These are phyloP conservation scores for Ceratothoa steindachneri DNA, from an alignment of 2,888 invertebrate species.

Conservation along the genomic window DNA sequence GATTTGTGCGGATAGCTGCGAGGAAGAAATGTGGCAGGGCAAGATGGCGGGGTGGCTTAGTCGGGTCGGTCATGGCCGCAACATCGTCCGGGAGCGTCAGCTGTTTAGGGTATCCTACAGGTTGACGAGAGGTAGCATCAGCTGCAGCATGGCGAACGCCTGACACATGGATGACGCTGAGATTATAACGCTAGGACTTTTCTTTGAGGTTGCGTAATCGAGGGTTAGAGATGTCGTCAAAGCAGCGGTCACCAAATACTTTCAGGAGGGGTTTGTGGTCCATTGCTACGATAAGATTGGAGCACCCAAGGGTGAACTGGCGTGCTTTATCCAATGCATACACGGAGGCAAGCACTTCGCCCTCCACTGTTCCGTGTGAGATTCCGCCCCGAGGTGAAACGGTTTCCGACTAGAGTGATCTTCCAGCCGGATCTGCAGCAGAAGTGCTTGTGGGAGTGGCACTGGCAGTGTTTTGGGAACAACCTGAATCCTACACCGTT, in stretches of 20 bases:
- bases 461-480: slow-evolving; percentile 7
- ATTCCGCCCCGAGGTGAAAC: slow-evolving; percentile 2
- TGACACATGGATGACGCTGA: too few relatives aligned
- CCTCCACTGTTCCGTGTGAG: slow-evolving; percentile 15
- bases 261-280: slow-evolving; percentile 19
- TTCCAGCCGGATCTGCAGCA: slow-evolving; percentile 16
- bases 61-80: too few relatives aligned
- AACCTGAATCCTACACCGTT: neutral
- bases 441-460: slow-evolving; percentile 5
- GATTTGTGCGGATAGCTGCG: neutral
- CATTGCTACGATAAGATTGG: slow-evolving; percentile 7
- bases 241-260: too few relatives aligned
- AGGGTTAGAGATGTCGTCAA: neutral
- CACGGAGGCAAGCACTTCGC: slow-evolving; percentile 7
- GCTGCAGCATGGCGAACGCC: too few relatives aligned
- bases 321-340: slow-evolving; percentile 21
- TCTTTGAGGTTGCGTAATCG: too few relatives aligned
- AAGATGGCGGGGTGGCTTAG: neutral
- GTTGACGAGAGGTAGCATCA: too few relatives aligned
- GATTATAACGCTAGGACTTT: too few relatives aligned
- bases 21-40: neutral
- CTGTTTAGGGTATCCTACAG: too few relatives aligned
- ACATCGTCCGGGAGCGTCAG: too few relatives aligned
- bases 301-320: too few relatives aligned
- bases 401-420: too few relatives aligned